phyloP scores from a whole-genome alignment of 2,797 vertebrate genomes.

The Bucorvus abyssinicus region DNA sequence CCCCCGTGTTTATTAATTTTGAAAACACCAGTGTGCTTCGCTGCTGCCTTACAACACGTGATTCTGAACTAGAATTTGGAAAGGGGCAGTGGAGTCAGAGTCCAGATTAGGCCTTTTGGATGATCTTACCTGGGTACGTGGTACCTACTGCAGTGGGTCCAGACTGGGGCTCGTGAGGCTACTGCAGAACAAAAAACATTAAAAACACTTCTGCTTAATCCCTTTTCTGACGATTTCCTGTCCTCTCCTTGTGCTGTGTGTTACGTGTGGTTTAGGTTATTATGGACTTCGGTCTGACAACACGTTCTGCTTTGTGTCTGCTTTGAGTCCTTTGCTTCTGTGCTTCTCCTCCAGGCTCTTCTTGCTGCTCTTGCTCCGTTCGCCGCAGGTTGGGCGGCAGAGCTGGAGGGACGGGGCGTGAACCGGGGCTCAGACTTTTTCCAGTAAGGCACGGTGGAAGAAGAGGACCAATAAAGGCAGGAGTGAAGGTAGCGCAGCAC shows the following conservation, averaged over 20 bases:
- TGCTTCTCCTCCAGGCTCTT: neutral
- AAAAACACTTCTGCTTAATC: neutral
- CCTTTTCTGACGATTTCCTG: neutral
- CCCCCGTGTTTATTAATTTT: neutral
- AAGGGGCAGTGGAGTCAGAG: neutral
- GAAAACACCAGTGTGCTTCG: neutral
- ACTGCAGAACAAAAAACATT: neutral
- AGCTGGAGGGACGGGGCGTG: neutral
- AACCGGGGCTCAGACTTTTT: neutral
- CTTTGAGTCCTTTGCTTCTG: neutral
- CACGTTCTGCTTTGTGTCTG: neutral
- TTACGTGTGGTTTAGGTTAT: neutral
- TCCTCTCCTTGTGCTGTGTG: neutral
- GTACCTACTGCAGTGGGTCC: rapidly evolving
- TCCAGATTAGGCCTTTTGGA: neutral
- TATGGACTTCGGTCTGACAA: neutral
- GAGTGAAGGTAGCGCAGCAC: neutral
- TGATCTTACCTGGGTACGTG: rapidly evolving
- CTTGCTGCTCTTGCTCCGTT: neutral
- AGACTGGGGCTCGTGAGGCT: neutral
- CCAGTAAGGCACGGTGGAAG: neutral
- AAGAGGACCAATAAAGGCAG: neutral
- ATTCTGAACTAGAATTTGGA: neutral
- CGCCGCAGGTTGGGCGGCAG: neutral
- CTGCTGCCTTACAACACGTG: neutral